Evolutionary conservation across 2,113 vertebrate species (phyloP), one percentile per base, ranked within the genome.

Genomic region (Callipepla squamata): DNA sequence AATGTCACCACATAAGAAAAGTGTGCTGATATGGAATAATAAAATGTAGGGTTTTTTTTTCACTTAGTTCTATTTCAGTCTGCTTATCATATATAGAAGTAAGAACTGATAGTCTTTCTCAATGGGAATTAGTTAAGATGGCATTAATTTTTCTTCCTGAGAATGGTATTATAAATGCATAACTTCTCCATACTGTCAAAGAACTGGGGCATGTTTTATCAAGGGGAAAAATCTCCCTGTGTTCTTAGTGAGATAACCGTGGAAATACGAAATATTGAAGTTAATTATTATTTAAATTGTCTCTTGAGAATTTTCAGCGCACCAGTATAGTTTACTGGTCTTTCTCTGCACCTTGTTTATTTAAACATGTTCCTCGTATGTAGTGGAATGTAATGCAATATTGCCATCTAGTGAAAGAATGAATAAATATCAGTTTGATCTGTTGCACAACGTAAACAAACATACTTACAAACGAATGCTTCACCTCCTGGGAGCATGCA

Each of bases 361-460:
- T 75, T 59, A 80, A 78, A 14, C 7, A 25, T 63, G 1, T 20
- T 11, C 8, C 20, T 66, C 26, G 15, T 50, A 13, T 2, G 4
- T 5, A 6, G 32, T 61, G n/a, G 59, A 95, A 83, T 50, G 7
- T 90, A 59, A 84, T 90, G 22, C 91, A 92, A 96, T 85, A 84
- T 87, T 93, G 96, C 95, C 96, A 97, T 77, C 96, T 96, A 96
- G 93, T 95, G 96, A 91, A 88, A 80, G 20, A 40, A 91, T 50
- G 36, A 62, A 73, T 79, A 47, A 72, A 86, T 22, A 38, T 9
- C 6, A 5, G 13, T 32, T 32, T 72, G 28, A 34, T 51, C 21
- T 9, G 45, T 74, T 23, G 42, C 21, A 36, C 76, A 72, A 7
- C 16, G n/a, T 80, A 42, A 22, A 26, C 2, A 1, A 12, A 11